A percentile compares a stretch with the other conserved stretches of the same genome.
phyloP scores from a whole-genome alignment of 92 coral and sea anemone species.

The Galaxea fascicularis region DNA sequence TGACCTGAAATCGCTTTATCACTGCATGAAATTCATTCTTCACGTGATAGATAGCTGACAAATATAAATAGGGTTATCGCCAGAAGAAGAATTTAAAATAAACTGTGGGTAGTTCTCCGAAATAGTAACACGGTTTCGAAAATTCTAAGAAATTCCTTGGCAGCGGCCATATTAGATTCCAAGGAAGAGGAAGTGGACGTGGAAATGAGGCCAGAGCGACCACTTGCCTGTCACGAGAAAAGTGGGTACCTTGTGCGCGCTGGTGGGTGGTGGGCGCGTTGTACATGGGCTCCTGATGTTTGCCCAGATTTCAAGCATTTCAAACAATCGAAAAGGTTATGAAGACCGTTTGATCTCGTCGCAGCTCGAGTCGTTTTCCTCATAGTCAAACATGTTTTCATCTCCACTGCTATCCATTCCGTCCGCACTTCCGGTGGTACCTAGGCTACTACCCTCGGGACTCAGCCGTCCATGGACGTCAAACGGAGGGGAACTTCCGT shows the following conservation, averaged over 20 bases:
- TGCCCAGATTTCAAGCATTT: no score
- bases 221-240: no score
- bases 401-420: conserved; percentile 89
- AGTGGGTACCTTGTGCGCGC: no score
- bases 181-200: conserved; percentile 3
- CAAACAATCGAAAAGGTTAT: no score
- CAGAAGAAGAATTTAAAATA: neutral
- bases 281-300: no score
- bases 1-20: neutral
- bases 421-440: conserved; percentile 89
- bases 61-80: neutral
- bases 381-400: conserved; percentile 79
- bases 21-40: neutral
- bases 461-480: conserved; percentile 91
- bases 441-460: conserved; percentile 98
- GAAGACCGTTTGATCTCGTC: conserved; percentile 88
- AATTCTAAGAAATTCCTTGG: conserved; percentile 13
- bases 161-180: conserved; percentile 39
- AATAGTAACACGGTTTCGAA: neutral
- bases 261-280: no score
- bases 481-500: conserved; percentile 85
- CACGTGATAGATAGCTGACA: neutral
- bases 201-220: neutral
- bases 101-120: neutral
- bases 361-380: conserved; percentile 84